Percentiles rank a stretch among this genome's conserved stretches.
Conservation (phyloP, 2,888 invertebrate species). For the Dorcus hopei region DNA sequence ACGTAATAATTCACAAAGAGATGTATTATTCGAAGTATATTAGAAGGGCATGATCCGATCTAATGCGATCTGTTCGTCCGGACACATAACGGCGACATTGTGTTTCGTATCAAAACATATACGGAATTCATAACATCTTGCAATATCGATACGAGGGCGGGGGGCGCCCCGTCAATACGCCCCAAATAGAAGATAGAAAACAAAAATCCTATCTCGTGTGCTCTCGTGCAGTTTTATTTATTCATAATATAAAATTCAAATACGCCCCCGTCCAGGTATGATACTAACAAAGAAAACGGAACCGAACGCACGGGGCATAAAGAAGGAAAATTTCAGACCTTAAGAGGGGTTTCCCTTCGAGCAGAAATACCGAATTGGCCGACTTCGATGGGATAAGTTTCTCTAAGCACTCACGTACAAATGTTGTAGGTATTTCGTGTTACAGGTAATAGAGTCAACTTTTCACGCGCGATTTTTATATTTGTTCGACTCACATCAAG, state of each 20-base stretch:
- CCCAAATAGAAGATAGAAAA: not conserved
- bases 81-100: not conserved
- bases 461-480: too few relatives aligned
- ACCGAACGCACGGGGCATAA: not conserved
- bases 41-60: too few relatives aligned
- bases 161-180: not conserved
- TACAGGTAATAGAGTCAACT: not conserved
- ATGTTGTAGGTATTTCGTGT: not conserved
- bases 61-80: too few relatives aligned
- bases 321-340: not conserved
- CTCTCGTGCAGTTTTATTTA: conserved; percentile 1
- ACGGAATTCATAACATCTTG: not conserved
- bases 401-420: not conserved
- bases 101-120: not conserved
- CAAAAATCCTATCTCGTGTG: not conserved
- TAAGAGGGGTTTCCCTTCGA: not conserved
- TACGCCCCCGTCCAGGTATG: conserved; percentile 1
- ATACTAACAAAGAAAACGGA: conserved; percentile 4
- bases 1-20: too few relatives aligned
- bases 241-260: conserved; percentile 6
- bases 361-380: conserved; percentile 1
- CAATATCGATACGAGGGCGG: not conserved
- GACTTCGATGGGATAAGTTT: not conserved
- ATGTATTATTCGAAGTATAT: too few relatives aligned
- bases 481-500: too few relatives aligned